These are phyloP conservation scores for Aurelia aurita DNA, from an alignment of 30 jellyfish, hydroid and myxozoan species.

Conservation along the genomic window DNA sequence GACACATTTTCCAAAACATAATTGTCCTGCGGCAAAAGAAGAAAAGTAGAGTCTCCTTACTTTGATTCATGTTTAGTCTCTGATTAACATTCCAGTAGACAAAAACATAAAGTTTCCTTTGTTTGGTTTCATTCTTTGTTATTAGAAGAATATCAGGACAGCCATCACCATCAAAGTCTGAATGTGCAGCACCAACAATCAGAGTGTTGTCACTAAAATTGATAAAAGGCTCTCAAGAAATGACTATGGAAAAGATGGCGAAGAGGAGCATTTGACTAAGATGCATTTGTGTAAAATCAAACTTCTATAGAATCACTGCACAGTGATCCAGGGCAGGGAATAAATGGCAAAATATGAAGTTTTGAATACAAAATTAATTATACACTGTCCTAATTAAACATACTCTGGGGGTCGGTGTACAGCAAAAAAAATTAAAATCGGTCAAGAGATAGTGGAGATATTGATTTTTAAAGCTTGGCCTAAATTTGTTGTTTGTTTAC, in stretches of 20 bases:
- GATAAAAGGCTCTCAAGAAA: not conserved
- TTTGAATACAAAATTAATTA: no score
- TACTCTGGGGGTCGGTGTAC: no score
- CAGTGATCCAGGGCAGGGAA: no score
- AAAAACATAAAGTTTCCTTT: slow-evolving; percentile 16
- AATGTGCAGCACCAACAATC: slow-evolving; percentile 81
- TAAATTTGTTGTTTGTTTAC: no score
- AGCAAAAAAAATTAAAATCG: no score
- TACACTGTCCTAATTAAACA: no score
- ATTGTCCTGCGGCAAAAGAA: not conserved
- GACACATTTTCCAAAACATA: not conserved
- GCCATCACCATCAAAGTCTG: slow-evolving; percentile 98
- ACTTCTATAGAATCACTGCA: no score
- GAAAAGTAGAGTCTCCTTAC: slow-evolving; percentile 31
- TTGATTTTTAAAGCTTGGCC: no score
- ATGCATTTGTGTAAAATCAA: no score
- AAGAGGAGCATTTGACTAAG: no score
- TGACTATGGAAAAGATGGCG: not conserved
- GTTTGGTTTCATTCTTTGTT: slow-evolving; percentile 45
- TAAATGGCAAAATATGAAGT: no score
- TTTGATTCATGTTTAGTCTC: slow-evolving; percentile 13
- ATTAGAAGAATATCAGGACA: slow-evolving; percentile 74
- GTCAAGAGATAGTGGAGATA: no score
- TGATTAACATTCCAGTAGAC: slow-evolving; percentile 72
- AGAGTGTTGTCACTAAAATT: slow-evolving; percentile 38